Percentiles rank a stretch among this genome's conserved stretches.
Conservation (phyloP, 2,113 vertebrate genomes). For the Grantiella picta region DNA sequence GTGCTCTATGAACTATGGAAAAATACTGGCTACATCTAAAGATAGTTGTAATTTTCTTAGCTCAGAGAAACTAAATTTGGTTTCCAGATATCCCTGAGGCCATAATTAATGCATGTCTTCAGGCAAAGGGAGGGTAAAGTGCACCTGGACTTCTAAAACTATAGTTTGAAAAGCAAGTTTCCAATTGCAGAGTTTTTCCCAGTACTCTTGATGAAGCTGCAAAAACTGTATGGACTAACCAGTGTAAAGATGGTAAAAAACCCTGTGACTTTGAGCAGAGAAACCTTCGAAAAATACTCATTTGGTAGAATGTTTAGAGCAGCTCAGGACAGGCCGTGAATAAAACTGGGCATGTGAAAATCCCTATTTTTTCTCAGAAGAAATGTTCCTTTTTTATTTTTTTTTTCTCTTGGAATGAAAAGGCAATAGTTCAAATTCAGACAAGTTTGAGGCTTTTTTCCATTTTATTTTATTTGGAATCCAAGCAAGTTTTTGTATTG, state of each 20-base stretch:
- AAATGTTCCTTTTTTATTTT: background rate
- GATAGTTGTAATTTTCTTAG: background rate
- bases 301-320: background rate
- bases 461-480: background rate
- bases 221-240: background rate
- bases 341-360: background rate
- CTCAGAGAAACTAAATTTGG: background rate
- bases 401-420: background rate
- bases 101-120: background rate
- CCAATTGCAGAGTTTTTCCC: background rate
- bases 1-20: background rate
- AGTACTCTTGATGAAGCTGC: background rate
- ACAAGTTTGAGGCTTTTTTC: background rate
- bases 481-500: background rate
- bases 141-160: background rate
- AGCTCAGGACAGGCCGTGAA: background rate
- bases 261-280: background rate
- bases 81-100: background rate
- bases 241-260: background rate
- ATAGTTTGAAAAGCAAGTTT: background rate
- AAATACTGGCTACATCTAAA: background rate
- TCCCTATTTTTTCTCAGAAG: background rate
- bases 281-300: background rate
- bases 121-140: conserved; percentile 9
- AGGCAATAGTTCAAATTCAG: background rate